A percentile compares a stretch with the other conserved stretches of the same genome.
Conservation (phyloP, 2,888 invertebrate species). For the Euphydryas editha region DNA sequence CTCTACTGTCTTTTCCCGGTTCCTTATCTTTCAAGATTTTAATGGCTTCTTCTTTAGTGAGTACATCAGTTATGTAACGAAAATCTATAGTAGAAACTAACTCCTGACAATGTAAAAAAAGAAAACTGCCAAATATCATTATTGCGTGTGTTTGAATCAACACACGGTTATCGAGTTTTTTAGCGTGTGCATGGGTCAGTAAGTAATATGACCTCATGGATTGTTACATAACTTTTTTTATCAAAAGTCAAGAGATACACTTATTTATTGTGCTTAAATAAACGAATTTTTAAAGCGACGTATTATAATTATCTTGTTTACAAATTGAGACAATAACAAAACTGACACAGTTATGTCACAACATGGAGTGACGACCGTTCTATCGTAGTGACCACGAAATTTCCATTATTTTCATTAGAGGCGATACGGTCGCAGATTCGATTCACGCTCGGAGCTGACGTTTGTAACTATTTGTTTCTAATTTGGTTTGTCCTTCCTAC, state of each 20-base stretch:
- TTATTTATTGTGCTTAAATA: neutral
- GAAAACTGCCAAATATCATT: neutral
- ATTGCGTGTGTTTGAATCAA: neutral
- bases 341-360: too few relatives aligned
- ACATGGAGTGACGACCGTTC: too few relatives aligned
- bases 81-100: constrained; percentile 95
- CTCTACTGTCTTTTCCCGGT: constrained; percentile 84
- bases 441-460: too few relatives aligned
- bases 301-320: neutral
- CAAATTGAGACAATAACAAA: neutral
- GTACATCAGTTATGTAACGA: constrained; percentile 91
- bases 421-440: too few relatives aligned
- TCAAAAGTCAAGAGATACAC: constrained; percentile 14
- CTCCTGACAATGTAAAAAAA: constrained; percentile 72
- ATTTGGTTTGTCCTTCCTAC: too few relatives aligned
- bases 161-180: constrained; percentile 26
- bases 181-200: too few relatives aligned
- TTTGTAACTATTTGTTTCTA: too few relatives aligned
- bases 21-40: constrained; percentile 85
- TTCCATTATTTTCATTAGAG: too few relatives aligned
- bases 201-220: constrained; percentile 23
- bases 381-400: too few relatives aligned
- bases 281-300: neutral
- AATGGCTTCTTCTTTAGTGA: constrained; percentile 93
- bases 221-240: constrained; percentile 11